Evolutionary conservation across 2,888 invertebrate species (phyloP).

Genomic region (Harpagoxenus sublaevis): DNA sequence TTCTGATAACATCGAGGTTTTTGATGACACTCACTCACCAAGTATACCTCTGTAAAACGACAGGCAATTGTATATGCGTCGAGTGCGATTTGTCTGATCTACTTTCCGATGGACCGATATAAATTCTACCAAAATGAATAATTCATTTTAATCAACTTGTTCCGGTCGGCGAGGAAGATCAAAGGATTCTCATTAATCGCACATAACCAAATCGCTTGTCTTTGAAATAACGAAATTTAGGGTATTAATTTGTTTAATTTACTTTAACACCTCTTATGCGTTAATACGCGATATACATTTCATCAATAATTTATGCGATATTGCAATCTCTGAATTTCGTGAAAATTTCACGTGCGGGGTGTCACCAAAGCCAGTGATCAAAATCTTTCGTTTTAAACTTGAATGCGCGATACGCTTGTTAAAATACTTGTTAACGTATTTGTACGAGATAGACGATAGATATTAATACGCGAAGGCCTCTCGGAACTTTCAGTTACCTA

Average conservation of each 20-base stretch:
- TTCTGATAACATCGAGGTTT: neutral
- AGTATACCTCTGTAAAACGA: neutral
- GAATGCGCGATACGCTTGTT: slow-evolving; percentile 2
- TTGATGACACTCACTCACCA: neutral
- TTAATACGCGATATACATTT: neutral
- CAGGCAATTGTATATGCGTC: neutral
- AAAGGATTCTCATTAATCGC: slow-evolving; percentile 20
- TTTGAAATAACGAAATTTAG: neutral
- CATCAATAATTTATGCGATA: neutral
- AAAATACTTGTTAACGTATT: slow-evolving; percentile 8
- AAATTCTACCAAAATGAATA: slow-evolving; percentile 2
- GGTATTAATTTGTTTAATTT: slow-evolving; percentile 13
- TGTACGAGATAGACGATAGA: slow-evolving; percentile 7
- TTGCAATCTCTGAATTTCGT: neutral
- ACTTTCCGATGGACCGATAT: slow-evolving; percentile 5
- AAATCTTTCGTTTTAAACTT: slow-evolving; percentile 8
- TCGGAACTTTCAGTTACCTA: slow-evolving; percentile 23
- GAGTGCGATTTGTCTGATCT: slow-evolving; percentile 1
- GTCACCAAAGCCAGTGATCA: neutral
- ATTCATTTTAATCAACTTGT: slow-evolving; percentile 2
- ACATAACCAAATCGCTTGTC: neutral
- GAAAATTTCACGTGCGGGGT: slow-evolving; percentile 14
- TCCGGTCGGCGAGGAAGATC: neutral
- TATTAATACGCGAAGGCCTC: slow-evolving; percentile 25
- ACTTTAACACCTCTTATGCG: neutral